These are phyloP conservation scores for Zaprionus taronus DNA, from an alignment of 1,140 invertebrate genomes.

Conservation along the genomic window DNA sequence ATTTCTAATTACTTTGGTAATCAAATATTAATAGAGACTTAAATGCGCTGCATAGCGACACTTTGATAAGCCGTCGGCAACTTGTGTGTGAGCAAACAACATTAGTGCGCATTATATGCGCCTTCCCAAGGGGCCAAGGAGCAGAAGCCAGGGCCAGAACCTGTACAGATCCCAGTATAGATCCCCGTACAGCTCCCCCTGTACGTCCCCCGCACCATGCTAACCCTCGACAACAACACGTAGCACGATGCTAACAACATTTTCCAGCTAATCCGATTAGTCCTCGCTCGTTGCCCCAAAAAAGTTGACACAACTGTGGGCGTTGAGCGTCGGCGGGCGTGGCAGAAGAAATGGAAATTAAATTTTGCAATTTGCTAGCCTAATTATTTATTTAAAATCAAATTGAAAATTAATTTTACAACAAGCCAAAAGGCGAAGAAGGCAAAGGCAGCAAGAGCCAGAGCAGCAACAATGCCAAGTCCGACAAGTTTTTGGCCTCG, in stretches of 20 bases:
- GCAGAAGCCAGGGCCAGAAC: neutral
- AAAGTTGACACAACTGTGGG: conserved; percentile 60
- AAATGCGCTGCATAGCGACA: conserved; percentile 52
- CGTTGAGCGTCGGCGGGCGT: neutral
- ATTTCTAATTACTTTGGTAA: conserved; percentile 76
- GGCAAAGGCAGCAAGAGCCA: conserved; percentile 6
- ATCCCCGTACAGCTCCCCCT: no score
- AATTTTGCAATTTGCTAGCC: conserved; percentile 84
- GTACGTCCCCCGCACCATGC: neutral
- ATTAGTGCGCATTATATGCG: conserved; percentile 80
- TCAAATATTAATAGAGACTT: conserved; percentile 72
- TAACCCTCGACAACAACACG: neutral
- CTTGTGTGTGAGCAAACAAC: conserved; percentile 64
- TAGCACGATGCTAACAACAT: conserved; percentile 59
- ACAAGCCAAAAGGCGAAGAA: conserved; percentile 53
- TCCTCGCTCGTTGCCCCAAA: conserved; percentile 25
- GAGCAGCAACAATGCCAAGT: conserved; percentile 32
- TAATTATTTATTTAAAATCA: conserved; percentile 84
- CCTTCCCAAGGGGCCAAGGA: conserved; percentile 44
- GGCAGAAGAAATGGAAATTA: conserved; percentile 77
- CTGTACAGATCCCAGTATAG: neutral
- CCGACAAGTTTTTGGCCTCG: conserved; percentile 29
- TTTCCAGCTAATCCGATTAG: conserved; percentile 74
- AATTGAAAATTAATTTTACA: conserved; percentile 84
- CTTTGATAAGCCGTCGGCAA: conserved; percentile 45